Evolutionary conservation across 2,888 invertebrate genomes (phyloP).

Genomic region (Eupithecia dodoneata): DNA sequence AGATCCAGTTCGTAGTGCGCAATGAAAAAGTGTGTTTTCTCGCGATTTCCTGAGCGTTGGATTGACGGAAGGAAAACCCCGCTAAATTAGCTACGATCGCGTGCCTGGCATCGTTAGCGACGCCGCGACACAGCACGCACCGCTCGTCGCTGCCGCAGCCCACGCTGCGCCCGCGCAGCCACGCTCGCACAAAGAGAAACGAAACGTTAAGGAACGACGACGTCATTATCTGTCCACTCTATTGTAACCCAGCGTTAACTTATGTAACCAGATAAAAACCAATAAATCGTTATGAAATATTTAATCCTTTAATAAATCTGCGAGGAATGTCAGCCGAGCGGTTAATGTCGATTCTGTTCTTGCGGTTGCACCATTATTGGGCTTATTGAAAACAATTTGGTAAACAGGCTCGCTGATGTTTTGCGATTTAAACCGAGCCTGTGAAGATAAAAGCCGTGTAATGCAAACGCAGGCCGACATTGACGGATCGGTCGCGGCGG

Average conservation of each 20-base stretch:
- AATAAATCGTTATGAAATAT: slow-evolving; percentile 74
- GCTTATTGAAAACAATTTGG: slow-evolving; percentile 83
- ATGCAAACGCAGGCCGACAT: slow-evolving; percentile 81
- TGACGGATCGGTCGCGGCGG: slow-evolving; percentile 81
- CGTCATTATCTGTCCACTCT: slow-evolving; percentile 68
- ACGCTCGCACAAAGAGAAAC: slow-evolving; percentile 54
- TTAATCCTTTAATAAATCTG: slow-evolving; percentile 71
- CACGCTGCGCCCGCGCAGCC: slow-evolving; percentile 48
- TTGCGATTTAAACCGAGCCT: slow-evolving; percentile 77
- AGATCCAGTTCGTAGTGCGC: slow-evolving; percentile 75
- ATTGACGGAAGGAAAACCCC: slow-evolving; percentile 81
- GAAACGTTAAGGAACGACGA: slow-evolving; percentile 59
- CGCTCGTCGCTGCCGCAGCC: slow-evolving; percentile 37
- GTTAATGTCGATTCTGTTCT: slow-evolving; percentile 61
- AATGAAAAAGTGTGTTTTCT: slow-evolving; percentile 81
- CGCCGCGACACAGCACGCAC: slow-evolving; percentile 46
- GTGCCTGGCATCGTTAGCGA: slow-evolving; percentile 74
- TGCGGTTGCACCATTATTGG: slow-evolving; percentile 74
- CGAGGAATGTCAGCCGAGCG: slow-evolving; percentile 64
- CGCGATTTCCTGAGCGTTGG: slow-evolving; percentile 75
- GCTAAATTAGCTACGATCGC: slow-evolving; percentile 74
- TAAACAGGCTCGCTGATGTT: slow-evolving; percentile 78
- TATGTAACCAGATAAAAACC: slow-evolving; percentile 74
- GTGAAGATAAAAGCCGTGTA: slow-evolving; percentile 80
- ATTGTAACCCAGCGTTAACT: slow-evolving; percentile 67